Evolutionary conservation across 2,797 vertebrate species (phyloP), one percentile per base, ranked within the genome.

Genomic region (Telmatherina bonti): DNA sequence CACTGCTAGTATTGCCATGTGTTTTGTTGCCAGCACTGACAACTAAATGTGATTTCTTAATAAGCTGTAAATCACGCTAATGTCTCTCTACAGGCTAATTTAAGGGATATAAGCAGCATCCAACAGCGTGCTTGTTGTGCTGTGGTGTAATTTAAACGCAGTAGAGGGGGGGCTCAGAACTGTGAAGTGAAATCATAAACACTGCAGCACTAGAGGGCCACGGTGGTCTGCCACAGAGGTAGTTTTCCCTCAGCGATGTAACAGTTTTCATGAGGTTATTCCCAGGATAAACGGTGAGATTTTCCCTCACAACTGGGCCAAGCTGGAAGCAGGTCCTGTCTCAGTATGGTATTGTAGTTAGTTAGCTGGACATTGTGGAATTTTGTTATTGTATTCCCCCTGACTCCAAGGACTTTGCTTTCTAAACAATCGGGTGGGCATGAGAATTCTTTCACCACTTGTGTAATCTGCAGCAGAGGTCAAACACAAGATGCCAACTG

Each of bases 261-360:
- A 78, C 63, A 61, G 43, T 54, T 67, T 60, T 54, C 35, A 24
- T 62, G 75, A 77, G 73, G 63, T 72, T 75, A 79, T 52, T 61
- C 53, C 56, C 64, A 71, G 77, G 81, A 67, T 68, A 51, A 30
- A 57, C 24, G 62, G 62, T 35, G 69, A 88, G n/a, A 87, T 72
- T 69, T 35, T 20, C 30, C 27, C 36, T 26, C 58, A 72, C 41
- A 65, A 36, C 51, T 38, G 26, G 16, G 11, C 43, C 43, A 29
- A 27, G 43, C 20, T 54, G 60, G 60, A 49, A 52, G 51, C n/a
- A 47, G 26, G 7, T 29, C 38, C 9, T 4, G 22, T 74, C n/a
- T 56, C 62, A 74, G 15, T 62, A 20, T 60, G 22, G 38, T 52
- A 15, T 1, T 53, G 52, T 29, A 29, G 22, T 33, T 52, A 27